These are phyloP conservation scores for Gyps fulvus DNA, from an alignment of 2,113 vertebrate species.

Conservation along the genomic window DNA sequence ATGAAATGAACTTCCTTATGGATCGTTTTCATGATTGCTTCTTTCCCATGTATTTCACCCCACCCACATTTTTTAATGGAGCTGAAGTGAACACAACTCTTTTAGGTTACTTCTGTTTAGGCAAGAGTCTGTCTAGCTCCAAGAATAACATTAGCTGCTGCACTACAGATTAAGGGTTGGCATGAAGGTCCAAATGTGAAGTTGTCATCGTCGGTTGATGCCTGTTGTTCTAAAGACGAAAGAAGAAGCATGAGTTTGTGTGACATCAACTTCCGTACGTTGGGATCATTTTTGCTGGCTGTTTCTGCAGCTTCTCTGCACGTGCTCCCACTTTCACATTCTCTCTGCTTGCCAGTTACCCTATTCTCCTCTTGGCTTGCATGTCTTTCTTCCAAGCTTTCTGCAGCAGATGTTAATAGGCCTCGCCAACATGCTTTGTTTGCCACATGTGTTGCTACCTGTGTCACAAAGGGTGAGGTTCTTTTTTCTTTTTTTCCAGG, in stretches of 20 bases:
- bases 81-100: background rate
- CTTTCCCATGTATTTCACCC: slow-evolving; percentile 53
- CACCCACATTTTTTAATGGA: slow-evolving; percentile 58
- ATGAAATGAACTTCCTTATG: slow-evolving; percentile 27
- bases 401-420: slow-evolving; percentile 26
- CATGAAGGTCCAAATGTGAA: background rate
- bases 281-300: slow-evolving; percentile 1
- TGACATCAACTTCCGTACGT: slow-evolving; percentile 12
- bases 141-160: slow-evolving; percentile 40
- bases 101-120: slow-evolving; percentile 12
- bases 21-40: slow-evolving; percentile 27
- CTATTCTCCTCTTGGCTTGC: slow-evolving; percentile 29
- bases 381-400: slow-evolving; percentile 26
- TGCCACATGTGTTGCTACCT: slow-evolving; percentile 47
- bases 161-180: background rate
- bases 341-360: slow-evolving; percentile 18
- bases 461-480: slow-evolving; percentile 35
- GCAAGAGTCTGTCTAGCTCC: slow-evolving; percentile 12
- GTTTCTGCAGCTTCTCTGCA: slow-evolving; percentile 34
- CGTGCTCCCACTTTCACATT: slow-evolving; percentile 21
- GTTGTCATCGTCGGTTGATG: background rate
- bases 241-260: background rate
- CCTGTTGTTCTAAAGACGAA: background rate
- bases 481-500: slow-evolving; percentile 14
- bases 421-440: slow-evolving; percentile 26